Base-by-base conservation (phyloP, 30 jellyfish, hydroid and myxozoan species). In the Hydractinia echinata region DNA sequence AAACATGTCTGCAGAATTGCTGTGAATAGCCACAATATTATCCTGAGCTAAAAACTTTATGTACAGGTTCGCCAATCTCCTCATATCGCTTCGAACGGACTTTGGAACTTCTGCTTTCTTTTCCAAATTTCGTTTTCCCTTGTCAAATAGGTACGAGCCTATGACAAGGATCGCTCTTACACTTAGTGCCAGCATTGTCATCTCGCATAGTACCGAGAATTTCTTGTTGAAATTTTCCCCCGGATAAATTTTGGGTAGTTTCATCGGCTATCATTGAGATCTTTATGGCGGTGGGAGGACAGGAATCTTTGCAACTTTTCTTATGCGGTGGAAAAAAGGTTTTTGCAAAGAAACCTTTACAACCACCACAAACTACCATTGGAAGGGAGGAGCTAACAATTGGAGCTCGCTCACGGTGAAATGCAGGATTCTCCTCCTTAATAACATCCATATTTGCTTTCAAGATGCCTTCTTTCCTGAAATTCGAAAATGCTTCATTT, bases 31-130 rank as follows among this genome's bases (percentile, higher is more conserved):
- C 5, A 44, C 66, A 67, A 49, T 49, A 30, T 30, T 30, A 30
- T 30, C 44, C 21, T 10, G 51, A 4, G 61, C 51, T 50, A 30
- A 44, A 55, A 74, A 74, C 7, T 44, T 74, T 48, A 55, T 44
- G 54, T 4, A 74, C 20, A 74, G 66, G 61, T 74, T 52, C 51
- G 83, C 83, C 66, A 74, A 74, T 20, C 83, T 66, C 77, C 83
- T 52, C 83, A 48, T 74, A 74, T 74, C 83, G 3, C 39, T 74
- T 48, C 83, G 83, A n/a, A 74, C 61, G 51, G 83, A 74, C 51
- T 74, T 74, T 74, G 6, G 51, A 20, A 74, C 83, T 48, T 54
- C 83, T 5, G 20, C 44, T 49, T 54, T 58, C 66, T 74, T 74
- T 30, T 58, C 61, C 6, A 74, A 50, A 48, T 55, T 74, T n/a